Conservation (phyloP, 2,888 invertebrate genomes). For the Baronia brevicornis region DNA sequence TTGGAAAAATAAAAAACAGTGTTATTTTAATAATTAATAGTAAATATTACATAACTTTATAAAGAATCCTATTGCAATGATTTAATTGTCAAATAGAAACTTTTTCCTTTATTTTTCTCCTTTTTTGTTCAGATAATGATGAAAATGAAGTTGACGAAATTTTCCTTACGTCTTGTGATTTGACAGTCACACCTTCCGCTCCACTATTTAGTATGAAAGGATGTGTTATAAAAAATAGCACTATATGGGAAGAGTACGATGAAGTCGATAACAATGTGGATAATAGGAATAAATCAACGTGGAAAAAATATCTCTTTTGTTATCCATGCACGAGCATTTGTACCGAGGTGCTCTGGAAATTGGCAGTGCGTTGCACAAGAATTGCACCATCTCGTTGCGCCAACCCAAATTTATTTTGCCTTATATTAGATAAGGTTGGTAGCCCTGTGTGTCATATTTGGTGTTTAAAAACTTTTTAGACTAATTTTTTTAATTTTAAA, state of each 20-base stretch:
- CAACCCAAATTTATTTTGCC: conserved; percentile 35
- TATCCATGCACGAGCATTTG: conserved; percentile 30
- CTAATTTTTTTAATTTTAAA: conserved; percentile 2
- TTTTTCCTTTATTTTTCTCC: conserved; percentile 12
- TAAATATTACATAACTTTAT: conserved; percentile 5
- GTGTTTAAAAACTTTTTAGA: conserved; percentile 1
- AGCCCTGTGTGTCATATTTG: conserved; percentile 5
- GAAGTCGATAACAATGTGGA: conserved; percentile 20
- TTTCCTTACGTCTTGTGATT: conserved; percentile 49
- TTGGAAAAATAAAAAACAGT: conserved; percentile 32
- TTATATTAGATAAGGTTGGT: conserved; percentile 49
- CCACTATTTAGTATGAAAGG: conserved; percentile 38
- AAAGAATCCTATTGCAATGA: conserved; percentile 2
- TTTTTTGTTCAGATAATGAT: conserved; percentile 30
- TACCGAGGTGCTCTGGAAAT: conserved; percentile 39
- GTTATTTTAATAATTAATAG: conserved; percentile 41
- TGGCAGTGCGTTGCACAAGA: conserved; percentile 60
- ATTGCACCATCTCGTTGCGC: conserved; percentile 33
- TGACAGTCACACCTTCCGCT: conserved; percentile 32
- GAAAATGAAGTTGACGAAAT: conserved; percentile 43
- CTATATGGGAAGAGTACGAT: conserved; percentile 27
- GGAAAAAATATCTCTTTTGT: conserved; percentile 45
- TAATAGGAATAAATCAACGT: conserved; percentile 24
- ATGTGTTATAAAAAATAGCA: conserved; percentile 37
- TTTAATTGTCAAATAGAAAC: conserved; percentile 1